These are phyloP conservation scores for Stegostoma tigrinum DNA, from an alignment of 2,113 vertebrate species.

Conservation along the genomic window DNA sequence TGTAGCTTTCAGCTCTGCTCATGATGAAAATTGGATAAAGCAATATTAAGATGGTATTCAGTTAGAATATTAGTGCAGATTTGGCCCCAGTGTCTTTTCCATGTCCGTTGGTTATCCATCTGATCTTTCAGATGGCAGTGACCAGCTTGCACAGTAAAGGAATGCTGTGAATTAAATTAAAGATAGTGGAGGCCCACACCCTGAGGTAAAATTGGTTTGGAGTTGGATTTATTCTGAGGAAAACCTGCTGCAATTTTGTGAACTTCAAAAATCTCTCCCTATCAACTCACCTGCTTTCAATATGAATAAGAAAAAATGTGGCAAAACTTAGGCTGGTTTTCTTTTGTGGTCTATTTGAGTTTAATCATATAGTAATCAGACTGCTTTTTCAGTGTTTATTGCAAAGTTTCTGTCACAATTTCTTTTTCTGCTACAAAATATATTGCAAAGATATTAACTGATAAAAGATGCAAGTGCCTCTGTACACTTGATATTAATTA, in stretches of 20 bases:
- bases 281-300: constrained; percentile 20
- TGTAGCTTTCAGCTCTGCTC: neutral
- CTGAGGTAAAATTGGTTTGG: neutral
- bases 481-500: neutral
- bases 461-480: neutral
- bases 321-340: neutral
- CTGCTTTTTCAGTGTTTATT: neutral
- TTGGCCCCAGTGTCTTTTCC: neutral
- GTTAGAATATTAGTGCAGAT: neutral
- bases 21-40: neutral
- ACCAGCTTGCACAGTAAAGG: neutral
- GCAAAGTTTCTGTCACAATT: neutral
- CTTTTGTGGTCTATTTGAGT: neutral
- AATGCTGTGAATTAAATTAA: neutral
- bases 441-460: neutral
- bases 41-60: neutral
- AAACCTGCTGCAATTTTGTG: neutral
- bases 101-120: neutral
- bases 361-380: neutral
- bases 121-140: neutral
- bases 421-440: neutral
- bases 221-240: neutral
- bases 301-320: neutral
- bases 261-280: neutral
- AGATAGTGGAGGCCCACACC: neutral